These are phyloP conservation scores for Meles meles DNA, from an alignment of 2,113 vertebrate genomes.

Conservation along the genomic window DNA sequence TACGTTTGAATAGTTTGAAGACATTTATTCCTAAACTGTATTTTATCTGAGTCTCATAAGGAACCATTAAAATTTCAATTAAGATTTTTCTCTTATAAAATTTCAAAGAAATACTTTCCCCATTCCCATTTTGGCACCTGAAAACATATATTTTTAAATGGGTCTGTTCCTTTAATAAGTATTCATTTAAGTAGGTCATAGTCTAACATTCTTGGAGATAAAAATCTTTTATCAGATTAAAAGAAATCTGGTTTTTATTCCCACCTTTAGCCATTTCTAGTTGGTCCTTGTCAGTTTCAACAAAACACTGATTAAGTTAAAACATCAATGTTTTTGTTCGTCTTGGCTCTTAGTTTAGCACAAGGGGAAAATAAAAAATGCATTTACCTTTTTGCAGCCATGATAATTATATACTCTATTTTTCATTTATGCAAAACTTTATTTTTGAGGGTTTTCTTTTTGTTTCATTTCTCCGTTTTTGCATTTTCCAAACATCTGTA, in stretches of 20 bases:
- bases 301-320: constrained; percentile 59
- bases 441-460: constrained; percentile 63
- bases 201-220: constrained; percentile 52
- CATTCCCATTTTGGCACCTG: background rate
- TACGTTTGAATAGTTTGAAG: background rate
- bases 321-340: constrained; percentile 65
- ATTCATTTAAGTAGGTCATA: constrained; percentile 60
- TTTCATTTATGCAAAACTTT: constrained; percentile 76
- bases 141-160: constrained; percentile 52
- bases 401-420: constrained; percentile 60
- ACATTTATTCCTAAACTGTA: constrained; percentile 38
- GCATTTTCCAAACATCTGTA: constrained; percentile 71
- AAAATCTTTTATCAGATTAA: constrained; percentile 60
- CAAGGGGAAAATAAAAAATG: constrained; percentile 23
- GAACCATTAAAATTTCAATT: constrained; percentile 34
- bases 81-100: constrained; percentile 5
- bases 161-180: constrained; percentile 57
- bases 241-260: constrained; percentile 58
- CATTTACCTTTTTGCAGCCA: constrained; percentile 66
- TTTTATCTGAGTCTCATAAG: background rate
- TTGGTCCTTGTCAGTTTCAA: constrained; percentile 44
- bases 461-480: constrained; percentile 71
- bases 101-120: constrained; percentile 25
- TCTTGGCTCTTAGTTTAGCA: constrained; percentile 44
- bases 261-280: constrained; percentile 34